Conservation (phyloP, 23 tunicate species). For the Halocynthia aurantium region DNA sequence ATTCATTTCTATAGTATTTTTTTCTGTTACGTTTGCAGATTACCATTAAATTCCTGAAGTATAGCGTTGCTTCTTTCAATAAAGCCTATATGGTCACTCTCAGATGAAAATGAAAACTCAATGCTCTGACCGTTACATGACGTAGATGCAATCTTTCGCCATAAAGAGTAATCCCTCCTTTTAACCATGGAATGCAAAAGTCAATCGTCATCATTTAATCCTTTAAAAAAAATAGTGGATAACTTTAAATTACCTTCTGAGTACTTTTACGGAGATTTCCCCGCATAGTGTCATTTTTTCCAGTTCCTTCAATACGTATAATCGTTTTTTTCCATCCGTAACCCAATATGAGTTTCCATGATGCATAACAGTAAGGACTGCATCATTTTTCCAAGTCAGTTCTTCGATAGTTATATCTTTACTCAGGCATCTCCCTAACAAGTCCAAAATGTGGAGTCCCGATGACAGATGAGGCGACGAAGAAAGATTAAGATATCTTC, state of each 20-base stretch:
- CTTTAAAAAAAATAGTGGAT: neutral
- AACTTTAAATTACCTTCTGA: slow-evolving; percentile 6
- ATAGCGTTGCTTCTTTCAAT: neutral
- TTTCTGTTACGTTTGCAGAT: neutral
- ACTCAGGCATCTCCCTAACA: slow-evolving; percentile 19
- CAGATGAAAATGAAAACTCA: slow-evolving; percentile 2
- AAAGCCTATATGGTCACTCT: slow-evolving; percentile 11
- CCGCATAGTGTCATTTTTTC: slow-evolving; percentile 30
- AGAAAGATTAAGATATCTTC: slow-evolving; percentile 20
- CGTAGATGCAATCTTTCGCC: slow-evolving; percentile 1
- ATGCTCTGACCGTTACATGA: slow-evolving; percentile 8
- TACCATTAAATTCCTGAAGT: slow-evolving; percentile 2
- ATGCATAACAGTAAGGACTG: slow-evolving; percentile 33
- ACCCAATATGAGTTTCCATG: slow-evolving; percentile 27
- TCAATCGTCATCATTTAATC: neutral
- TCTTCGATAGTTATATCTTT: slow-evolving; percentile 34
- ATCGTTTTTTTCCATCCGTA: slow-evolving; percentile 46
- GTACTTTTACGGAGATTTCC: slow-evolving; percentile 22
- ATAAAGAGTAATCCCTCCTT: slow-evolving; percentile 4
- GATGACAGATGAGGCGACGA: slow-evolving; percentile 30
- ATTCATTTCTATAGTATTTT: too few relatives aligned
- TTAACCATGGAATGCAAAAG: neutral
- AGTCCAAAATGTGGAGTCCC: slow-evolving; percentile 47
- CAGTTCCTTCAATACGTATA: slow-evolving; percentile 43
- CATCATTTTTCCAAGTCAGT: slow-evolving; percentile 25